Conservation (phyloP, 2,888 invertebrate genomes). For the Chymomyza caudatula region DNA sequence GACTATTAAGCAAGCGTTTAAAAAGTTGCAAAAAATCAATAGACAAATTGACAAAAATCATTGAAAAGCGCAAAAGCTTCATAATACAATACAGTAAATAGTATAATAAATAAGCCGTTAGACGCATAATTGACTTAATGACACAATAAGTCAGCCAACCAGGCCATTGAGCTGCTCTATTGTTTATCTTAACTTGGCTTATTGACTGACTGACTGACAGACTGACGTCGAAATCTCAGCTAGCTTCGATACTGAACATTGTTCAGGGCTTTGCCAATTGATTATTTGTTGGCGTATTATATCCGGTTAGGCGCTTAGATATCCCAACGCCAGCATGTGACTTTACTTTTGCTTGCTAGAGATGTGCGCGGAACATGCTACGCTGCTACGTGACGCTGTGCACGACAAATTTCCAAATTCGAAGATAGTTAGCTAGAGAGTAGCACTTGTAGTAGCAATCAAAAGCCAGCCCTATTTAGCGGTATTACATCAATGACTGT, state of each 20-base stretch:
- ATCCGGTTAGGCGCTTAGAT: constrained; percentile 47
- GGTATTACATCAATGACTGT: too few species aligned
- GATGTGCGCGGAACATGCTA: background rate
- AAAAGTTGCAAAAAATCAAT: background rate
- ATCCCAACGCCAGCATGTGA: background rate
- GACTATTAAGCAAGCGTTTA: constrained; percentile 4
- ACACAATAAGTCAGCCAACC: constrained; percentile 27
- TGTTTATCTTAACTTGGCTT: background rate
- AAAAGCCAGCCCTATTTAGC: too few species aligned
- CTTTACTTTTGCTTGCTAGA: background rate
- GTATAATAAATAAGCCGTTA: constrained; percentile 2
- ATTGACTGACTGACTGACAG: background rate
- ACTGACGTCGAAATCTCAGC: background rate
- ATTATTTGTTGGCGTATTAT: constrained; percentile 43
- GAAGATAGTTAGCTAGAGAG: too few species aligned
- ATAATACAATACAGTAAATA: constrained; percentile 4
- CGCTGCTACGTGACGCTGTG: too few species aligned
- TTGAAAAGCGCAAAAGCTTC: constrained; percentile 43
- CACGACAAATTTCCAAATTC: too few species aligned
- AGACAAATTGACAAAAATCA: constrained; percentile 1
- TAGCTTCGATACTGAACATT: constrained; percentile 18
- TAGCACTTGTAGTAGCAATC: too few species aligned
- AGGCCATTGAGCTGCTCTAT: constrained; percentile 4
- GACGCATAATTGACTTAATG: background rate
- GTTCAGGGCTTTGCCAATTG: constrained; percentile 34